Conservation (phyloP, 2,797 vertebrate species). For the Sebastes steindachneri region DNA sequence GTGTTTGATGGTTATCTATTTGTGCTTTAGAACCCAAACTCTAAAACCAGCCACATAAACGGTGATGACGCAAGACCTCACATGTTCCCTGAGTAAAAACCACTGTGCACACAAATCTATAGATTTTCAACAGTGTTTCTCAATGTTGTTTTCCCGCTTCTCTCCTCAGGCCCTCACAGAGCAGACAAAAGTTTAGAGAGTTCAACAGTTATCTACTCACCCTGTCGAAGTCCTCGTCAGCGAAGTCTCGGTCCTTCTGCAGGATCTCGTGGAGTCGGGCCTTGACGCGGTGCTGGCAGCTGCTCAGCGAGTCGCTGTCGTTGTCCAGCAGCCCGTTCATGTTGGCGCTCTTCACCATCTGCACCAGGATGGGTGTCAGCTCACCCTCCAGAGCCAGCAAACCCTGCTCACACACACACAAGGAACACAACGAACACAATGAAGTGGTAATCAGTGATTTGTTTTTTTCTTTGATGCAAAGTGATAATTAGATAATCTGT, state of each 20-base stretch:
- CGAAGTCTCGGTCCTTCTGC: conserved; percentile 92
- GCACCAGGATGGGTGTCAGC: conserved; percentile 97
- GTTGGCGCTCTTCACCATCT: conserved; percentile 99
- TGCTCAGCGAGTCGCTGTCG: conserved; percentile 94
- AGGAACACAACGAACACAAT: background rate
- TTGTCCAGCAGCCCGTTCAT: conserved; percentile 99
- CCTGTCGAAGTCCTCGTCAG: conserved; percentile 91
- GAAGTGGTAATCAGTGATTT: background rate
- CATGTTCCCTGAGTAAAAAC: background rate
- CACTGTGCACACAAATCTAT: background rate
- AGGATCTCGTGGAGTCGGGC: conserved; percentile 94
- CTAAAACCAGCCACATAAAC: background rate
- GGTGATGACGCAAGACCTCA: background rate
- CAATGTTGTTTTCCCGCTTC: background rate
- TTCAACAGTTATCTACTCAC: conserved; percentile 70
- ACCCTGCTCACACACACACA: conserved; percentile 81
- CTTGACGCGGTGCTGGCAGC: conserved; percentile 96
- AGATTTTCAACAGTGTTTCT: background rate
- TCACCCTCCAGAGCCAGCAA: conserved; percentile 96
- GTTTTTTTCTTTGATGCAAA: background rate
- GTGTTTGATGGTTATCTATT: no score
- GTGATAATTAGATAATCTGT: background rate
- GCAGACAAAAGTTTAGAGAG: background rate
- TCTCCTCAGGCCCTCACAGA: background rate
- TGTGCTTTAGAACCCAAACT: no score